These are phyloP conservation scores for Catajapyx aquilonaris DNA, from an alignment of 1,140 invertebrate species.

Conservation along the genomic window DNA sequence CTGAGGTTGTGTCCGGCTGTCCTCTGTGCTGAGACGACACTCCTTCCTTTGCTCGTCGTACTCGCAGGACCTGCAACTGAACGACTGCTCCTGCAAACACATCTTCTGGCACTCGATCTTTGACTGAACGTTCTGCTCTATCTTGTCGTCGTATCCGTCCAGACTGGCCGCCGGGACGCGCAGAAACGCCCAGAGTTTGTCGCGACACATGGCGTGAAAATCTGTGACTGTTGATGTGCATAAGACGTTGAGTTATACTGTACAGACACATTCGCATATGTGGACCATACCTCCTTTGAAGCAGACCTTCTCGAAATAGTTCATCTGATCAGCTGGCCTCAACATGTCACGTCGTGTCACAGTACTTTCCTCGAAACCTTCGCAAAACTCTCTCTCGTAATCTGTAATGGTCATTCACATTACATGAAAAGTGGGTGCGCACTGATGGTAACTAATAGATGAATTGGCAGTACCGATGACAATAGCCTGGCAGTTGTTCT, in stretches of 20 bases:
- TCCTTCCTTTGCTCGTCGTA: slow-evolving; percentile 20
- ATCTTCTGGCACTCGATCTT: slow-evolving; percentile 25
- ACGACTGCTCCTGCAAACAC: slow-evolving; percentile 24
- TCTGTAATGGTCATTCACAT: slow-evolving; percentile 13
- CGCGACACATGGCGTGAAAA: slow-evolving; percentile 24
- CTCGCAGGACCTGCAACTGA: slow-evolving; percentile 26
- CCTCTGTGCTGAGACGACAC: slow-evolving; percentile 24
- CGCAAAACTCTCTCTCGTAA: slow-evolving; percentile 22
- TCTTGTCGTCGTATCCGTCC: slow-evolving; percentile 25
- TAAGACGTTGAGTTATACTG: not conserved
- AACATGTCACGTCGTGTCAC: slow-evolving; percentile 17
- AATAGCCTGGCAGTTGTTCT: slow-evolving; percentile 21
- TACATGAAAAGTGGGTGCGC: not conserved
- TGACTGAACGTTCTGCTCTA: slow-evolving; percentile 20
- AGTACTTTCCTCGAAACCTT: slow-evolving; percentile 18
- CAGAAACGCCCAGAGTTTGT: slow-evolving; percentile 28
- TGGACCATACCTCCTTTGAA: slow-evolving; percentile 16
- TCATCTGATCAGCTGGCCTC: slow-evolving; percentile 17
- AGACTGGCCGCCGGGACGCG: slow-evolving; percentile 23
- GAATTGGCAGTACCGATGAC: slow-evolving; percentile 16
- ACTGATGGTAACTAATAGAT: not conserved
- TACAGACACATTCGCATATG: not conserved
- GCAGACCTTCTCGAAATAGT: slow-evolving; percentile 26
- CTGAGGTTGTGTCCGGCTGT: slow-evolving; percentile 24
- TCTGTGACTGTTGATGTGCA: slow-evolving; percentile 14